phyloP scores from a whole-genome alignment of 2,888 invertebrate species.

The Hydrotaea diabolus region DNA sequence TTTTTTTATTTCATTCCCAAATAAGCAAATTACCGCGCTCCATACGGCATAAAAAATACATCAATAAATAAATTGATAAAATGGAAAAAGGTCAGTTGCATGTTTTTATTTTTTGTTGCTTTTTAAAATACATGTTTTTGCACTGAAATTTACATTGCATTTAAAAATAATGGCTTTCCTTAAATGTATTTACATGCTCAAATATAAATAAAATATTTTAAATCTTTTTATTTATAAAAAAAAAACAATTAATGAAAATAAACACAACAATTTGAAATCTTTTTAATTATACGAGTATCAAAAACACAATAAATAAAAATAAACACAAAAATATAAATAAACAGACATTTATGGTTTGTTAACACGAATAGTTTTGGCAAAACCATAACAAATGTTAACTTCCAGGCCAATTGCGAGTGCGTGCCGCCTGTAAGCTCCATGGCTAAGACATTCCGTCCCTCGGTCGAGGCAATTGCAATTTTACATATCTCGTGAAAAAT shows the following conservation, averaged over 20 bases:
- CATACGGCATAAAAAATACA: background rate
- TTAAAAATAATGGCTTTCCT: background rate
- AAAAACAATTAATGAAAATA: background rate
- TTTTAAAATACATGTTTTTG: background rate
- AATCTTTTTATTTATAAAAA: background rate
- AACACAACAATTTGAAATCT: background rate
- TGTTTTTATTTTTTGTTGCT: background rate
- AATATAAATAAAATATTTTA: slow-evolving; percentile 12
- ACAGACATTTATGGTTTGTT: slow-evolving; percentile 21
- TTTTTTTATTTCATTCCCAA: too few relatives aligned
- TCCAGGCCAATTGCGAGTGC: background rate
- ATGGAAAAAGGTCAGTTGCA: slow-evolving; percentile 32
- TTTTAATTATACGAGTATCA: background rate
- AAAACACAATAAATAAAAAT: background rate
- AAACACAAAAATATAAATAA: too few relatives aligned
- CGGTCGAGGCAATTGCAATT: background rate
- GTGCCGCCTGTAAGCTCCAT: background rate
- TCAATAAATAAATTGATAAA: background rate
- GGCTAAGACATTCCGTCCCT: background rate
- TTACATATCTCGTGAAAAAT: background rate
- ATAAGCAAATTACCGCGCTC: too few relatives aligned
- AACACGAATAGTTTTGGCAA: slow-evolving; percentile 30
- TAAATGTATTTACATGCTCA: background rate
- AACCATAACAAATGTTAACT: background rate
- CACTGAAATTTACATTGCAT: background rate